Percentiles rank a stretch among this genome's conserved stretches.
These are phyloP conservation scores for Mythimna vitellina DNA, from an alignment of 2,888 invertebrate genomes.

Conservation along the genomic window DNA sequence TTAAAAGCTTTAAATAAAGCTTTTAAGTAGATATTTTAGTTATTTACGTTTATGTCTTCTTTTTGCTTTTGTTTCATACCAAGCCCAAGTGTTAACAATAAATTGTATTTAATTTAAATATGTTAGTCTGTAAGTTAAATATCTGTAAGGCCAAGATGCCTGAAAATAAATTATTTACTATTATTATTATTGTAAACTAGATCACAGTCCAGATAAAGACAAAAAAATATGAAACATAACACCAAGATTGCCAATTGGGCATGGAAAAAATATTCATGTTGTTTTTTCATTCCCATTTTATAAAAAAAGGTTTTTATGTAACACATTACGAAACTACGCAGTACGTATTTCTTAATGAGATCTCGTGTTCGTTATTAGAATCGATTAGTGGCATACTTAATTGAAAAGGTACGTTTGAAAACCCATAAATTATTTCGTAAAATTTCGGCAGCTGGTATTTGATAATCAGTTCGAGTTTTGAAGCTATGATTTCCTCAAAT, in stretches of 20 bases:
- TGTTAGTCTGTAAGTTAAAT: too few species aligned
- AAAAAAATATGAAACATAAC: constrained; percentile 42
- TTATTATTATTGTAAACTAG: constrained; percentile 31
- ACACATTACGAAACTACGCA: constrained; percentile 41
- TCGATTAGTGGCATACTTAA: constrained; percentile 20
- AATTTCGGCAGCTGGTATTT: too few species aligned
- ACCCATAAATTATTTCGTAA: too few species aligned
- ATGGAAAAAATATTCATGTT: constrained; percentile 51
- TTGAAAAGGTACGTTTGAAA: too few species aligned
- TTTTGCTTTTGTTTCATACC: not conserved
- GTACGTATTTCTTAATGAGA: constrained; percentile 40
- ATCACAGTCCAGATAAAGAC: constrained; percentile 31
- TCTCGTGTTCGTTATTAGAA: constrained; percentile 42
- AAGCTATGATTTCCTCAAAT: too few species aligned
- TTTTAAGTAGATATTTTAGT: not conserved
- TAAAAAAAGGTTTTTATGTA: constrained; percentile 52
- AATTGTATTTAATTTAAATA: too few species aligned
- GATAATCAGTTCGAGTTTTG: too few species aligned
- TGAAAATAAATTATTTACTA: too few species aligned
- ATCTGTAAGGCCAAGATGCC: too few species aligned
- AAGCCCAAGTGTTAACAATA: not conserved
- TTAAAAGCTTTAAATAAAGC: not conserved
- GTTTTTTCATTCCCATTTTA: constrained; percentile 32
- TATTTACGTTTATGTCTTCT: not conserved
- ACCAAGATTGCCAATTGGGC: constrained; percentile 34